Conservation (phyloP, 2,888 invertebrate genomes). For the Monopis laevigella region DNA sequence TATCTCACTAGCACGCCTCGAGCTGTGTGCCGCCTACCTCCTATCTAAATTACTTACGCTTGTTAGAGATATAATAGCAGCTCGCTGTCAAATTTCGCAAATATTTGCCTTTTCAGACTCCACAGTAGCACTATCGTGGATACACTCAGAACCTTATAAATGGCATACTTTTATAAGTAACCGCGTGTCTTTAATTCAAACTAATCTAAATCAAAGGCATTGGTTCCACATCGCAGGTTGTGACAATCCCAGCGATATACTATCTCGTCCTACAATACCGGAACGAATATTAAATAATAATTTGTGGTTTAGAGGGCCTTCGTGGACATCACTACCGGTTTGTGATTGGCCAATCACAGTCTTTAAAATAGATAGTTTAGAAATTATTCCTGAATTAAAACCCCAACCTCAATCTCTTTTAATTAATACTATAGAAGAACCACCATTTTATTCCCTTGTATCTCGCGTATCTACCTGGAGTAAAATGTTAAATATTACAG, state of each 20-base stretch:
- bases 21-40: slow-evolving; percentile 13
- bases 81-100: slow-evolving; percentile 13
- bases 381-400: too few relatives aligned
- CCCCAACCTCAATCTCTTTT: too few relatives aligned
- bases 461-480: too few relatives aligned
- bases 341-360: background rate
- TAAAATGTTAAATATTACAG: too few relatives aligned
- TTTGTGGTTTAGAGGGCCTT: slow-evolving; percentile 12
- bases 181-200: slow-evolving; percentile 13
- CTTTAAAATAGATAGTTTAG: too few relatives aligned
- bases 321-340: background rate
- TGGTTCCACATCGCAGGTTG: slow-evolving; percentile 15
- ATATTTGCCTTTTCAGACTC: slow-evolving; percentile 17
- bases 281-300: slow-evolving; percentile 3
- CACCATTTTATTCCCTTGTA: too few relatives aligned
- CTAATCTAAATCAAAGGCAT: slow-evolving; percentile 7
- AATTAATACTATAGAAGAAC: too few relatives aligned
- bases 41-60: slow-evolving; percentile 8
- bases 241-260: slow-evolving; percentile 15
- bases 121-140: slow-evolving; percentile 17
- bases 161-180: slow-evolving; percentile 18
- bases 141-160: slow-evolving; percentile 14
- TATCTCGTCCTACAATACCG: slow-evolving; percentile 15
- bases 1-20: slow-evolving; percentile 13
- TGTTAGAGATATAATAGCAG: background rate